phyloP scores from a whole-genome alignment of 1,140 invertebrate species.

The Leptonema lineaticorne region DNA sequence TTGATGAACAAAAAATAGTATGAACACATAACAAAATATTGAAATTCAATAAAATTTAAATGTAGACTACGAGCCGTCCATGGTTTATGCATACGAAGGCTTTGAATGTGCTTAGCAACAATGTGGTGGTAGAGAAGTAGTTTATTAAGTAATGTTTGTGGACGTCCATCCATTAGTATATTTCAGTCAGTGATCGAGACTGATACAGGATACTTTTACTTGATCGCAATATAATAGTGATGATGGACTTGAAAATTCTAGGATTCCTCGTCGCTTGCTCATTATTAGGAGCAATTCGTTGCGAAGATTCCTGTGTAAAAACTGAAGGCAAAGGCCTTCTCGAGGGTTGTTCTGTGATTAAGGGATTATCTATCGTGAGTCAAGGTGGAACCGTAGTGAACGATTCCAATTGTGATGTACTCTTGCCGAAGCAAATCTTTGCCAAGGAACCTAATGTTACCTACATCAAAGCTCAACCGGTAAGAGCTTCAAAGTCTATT shows the following conservation, averaged over 20 bases:
- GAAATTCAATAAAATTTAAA: too few relatives aligned
- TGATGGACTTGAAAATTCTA: background rate
- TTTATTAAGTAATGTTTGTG: slow-evolving; percentile 10
- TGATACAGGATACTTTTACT: too few relatives aligned
- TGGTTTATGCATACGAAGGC: too few relatives aligned
- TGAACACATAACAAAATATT: too few relatives aligned
- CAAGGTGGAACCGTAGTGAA: slow-evolving; percentile 52
- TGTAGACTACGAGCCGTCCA: too few relatives aligned
- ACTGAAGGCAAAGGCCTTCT: slow-evolving; percentile 47
- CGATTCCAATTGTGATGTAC: slow-evolving; percentile 53
- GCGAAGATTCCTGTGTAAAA: background rate
- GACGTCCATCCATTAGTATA: background rate
- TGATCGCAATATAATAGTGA: too few relatives aligned
- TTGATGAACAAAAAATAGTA: too few relatives aligned
- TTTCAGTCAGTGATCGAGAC: slow-evolving; percentile 9
- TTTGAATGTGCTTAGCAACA: background rate
- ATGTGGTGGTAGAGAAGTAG: background rate
- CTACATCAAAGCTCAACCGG: slow-evolving; percentile 48
- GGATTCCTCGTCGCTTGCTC: background rate
- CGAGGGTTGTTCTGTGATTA: slow-evolving; percentile 49
- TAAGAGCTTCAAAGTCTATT: slow-evolving; percentile 37
- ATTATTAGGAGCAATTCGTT: background rate
- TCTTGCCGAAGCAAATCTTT: slow-evolving; percentile 53
- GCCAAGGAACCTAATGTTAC: slow-evolving; percentile 50
- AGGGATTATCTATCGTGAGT: slow-evolving; percentile 50